Conservation (phyloP, 2,797 vertebrate genomes). For the Diceros bicornis region DNA sequence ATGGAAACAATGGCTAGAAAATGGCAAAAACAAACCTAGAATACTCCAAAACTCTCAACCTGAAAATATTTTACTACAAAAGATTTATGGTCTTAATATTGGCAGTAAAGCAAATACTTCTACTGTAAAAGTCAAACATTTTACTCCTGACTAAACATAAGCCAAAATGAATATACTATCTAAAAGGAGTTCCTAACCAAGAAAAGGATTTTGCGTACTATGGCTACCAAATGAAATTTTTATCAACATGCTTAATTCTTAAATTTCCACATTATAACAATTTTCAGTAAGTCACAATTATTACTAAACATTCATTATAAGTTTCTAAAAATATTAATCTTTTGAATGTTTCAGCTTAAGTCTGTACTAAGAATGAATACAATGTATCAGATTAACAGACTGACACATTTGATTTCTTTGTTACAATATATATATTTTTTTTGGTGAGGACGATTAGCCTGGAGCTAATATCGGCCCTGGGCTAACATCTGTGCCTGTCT, state of each 20-base stretch:
- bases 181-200: slow-evolving; percentile 45
- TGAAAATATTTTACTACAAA: slow-evolving; percentile 38
- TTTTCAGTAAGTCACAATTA: slow-evolving; percentile 22
- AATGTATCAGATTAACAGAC: neutral
- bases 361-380: neutral
- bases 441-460: too few species aligned
- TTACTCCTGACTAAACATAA: slow-evolving; percentile 30
- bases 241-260: slow-evolving; percentile 27
- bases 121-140: slow-evolving; percentile 29
- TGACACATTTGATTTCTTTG: neutral
- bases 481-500: too few species aligned
- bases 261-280: neutral
- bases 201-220: slow-evolving; percentile 30
- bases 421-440: too few species aligned
- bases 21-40: slow-evolving; percentile 37
- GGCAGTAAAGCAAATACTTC: slow-evolving; percentile 23
- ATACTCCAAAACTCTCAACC: slow-evolving; percentile 45
- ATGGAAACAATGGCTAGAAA: slow-evolving; percentile 6
- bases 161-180: slow-evolving; percentile 3
- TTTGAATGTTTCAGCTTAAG: neutral
- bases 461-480: too few species aligned
- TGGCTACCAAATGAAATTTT: slow-evolving; percentile 51
- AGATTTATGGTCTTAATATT: neutral
- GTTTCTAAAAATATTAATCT: slow-evolving; percentile 31
- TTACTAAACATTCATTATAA: slow-evolving; percentile 16